phyloP scores from a whole-genome alignment of 2,113 vertebrate genomes.

The Vidua macroura region DNA sequence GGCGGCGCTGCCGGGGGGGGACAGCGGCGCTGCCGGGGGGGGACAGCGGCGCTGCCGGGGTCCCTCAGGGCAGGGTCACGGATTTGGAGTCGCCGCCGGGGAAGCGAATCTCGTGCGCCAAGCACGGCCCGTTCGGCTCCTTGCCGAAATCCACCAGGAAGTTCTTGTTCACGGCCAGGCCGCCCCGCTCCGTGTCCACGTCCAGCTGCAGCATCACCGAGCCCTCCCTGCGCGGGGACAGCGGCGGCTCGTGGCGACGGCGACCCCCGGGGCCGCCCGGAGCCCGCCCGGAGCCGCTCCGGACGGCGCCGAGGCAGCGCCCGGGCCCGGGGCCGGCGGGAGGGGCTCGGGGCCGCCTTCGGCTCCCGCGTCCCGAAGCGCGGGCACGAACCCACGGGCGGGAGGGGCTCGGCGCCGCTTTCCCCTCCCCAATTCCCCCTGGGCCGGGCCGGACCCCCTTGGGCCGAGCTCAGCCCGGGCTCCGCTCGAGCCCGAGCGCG shows the following conservation, averaged over 20 bases:
- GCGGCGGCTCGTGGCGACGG: neutral
- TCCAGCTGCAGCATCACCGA: constrained; percentile 91
- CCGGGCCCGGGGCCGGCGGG: too few species aligned
- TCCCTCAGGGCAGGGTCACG: constrained; percentile 73
- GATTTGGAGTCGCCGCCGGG: constrained; percentile 86
- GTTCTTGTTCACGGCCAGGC: constrained; percentile 78
- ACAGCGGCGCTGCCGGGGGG: too few species aligned
- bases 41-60: neutral
- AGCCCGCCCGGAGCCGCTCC: neutral
- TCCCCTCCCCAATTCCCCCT: too few species aligned
- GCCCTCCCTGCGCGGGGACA: constrained; percentile 77
- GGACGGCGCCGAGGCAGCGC: too few species aligned
- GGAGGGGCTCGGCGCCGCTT: too few species aligned
- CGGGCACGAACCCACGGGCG: too few species aligned
- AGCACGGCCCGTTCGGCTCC: constrained; percentile 83
- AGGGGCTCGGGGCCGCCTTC: too few species aligned
- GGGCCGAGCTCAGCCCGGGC: too few species aligned
- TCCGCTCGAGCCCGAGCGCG: too few species aligned
- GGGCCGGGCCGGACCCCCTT: too few species aligned
- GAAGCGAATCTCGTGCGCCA: constrained; percentile 88
- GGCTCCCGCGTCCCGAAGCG: too few species aligned
- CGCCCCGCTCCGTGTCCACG: constrained; percentile 81
- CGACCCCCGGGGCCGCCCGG: neutral
- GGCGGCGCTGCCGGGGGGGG: too few species aligned
- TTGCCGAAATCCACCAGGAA: constrained; percentile 95